Conservation (phyloP, 2,797 vertebrate species). For the Ceyx erithaca region DNA sequence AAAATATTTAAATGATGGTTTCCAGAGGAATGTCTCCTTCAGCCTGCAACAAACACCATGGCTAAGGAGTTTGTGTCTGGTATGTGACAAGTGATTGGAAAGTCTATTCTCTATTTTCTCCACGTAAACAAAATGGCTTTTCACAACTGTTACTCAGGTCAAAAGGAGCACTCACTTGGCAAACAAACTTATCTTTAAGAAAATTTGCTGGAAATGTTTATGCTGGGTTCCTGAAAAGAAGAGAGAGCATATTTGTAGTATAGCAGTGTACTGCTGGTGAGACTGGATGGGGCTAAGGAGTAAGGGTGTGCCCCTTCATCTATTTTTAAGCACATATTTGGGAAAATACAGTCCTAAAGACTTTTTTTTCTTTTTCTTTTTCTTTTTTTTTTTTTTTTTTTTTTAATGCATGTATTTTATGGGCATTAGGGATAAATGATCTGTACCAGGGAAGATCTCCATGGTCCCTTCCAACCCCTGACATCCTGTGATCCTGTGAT, state of each 20-base stretch:
- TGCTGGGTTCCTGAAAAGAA: conserved; percentile 14
- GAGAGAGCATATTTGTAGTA: neutral
- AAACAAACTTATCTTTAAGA: conserved; percentile 36
- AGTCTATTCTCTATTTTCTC: conserved; percentile 1
- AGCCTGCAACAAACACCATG: neutral
- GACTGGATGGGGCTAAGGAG: neutral
- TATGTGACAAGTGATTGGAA: conserved; percentile 38
- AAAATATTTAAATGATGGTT: conserved; percentile 7
- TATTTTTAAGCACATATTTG: neutral
- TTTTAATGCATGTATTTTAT: neutral
- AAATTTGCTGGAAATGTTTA: conserved; percentile 31
- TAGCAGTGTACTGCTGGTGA: neutral
- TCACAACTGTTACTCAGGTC: neutral
- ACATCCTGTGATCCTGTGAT: too few species aligned
- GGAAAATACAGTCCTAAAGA: neutral
- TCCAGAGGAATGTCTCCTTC: conserved; percentile 27
- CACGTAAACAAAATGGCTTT: conserved; percentile 22
- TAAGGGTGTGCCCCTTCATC: neutral
- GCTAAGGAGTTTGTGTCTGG: neutral
- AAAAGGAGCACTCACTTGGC: conserved; percentile 21
- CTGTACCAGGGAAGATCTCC: neutral
- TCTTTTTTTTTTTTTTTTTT: too few species aligned
- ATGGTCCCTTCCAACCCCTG: too few species aligned
- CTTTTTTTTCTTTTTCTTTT: too few species aligned
- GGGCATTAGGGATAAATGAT: neutral